Percentiles rank a stretch among this genome's conserved stretches.
Evolutionary conservation across 64 coral and sea anemone species (phyloP).

Genomic region (Stylophora pistillata): DNA sequence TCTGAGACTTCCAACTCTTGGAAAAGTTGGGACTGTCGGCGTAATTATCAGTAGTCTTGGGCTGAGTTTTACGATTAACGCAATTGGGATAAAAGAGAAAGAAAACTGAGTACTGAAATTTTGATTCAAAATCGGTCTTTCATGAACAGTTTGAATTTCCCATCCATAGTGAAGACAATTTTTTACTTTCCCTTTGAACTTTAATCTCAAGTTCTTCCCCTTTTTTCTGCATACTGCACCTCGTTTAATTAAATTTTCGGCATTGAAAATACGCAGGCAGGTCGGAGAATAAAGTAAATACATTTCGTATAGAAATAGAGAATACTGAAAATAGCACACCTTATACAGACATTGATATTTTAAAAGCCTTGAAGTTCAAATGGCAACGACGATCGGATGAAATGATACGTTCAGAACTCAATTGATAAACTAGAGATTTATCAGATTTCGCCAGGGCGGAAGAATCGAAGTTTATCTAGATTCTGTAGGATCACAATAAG

Average conservation of each 20-base stretch:
- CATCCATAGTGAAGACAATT: background rate
- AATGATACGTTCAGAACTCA: background rate
- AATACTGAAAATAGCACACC: background rate
- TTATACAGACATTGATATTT: background rate
- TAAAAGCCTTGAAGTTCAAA: background rate
- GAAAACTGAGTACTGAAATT: no score
- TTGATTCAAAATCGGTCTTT: no score
- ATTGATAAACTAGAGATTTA: conserved; percentile 2
- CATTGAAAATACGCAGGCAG: background rate
- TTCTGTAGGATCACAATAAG: background rate
- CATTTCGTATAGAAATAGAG: background rate
- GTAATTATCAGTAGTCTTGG: no score
- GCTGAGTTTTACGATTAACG: no score
- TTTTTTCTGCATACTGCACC: background rate
- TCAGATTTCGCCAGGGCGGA: background rate
- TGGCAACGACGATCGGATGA: background rate
- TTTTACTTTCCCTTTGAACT: background rate
- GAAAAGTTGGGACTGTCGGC: no score
- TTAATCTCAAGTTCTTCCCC: background rate
- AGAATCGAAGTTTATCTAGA: background rate
- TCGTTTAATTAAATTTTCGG: background rate
- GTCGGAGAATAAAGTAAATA: background rate
- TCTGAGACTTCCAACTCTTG: background rate
- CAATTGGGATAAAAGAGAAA: no score
- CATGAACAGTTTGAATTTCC: no score